These are phyloP conservation scores for Rhynchonycteris naso DNA, from an alignment of 2,797 vertebrate species.

Conservation along the genomic window DNA sequence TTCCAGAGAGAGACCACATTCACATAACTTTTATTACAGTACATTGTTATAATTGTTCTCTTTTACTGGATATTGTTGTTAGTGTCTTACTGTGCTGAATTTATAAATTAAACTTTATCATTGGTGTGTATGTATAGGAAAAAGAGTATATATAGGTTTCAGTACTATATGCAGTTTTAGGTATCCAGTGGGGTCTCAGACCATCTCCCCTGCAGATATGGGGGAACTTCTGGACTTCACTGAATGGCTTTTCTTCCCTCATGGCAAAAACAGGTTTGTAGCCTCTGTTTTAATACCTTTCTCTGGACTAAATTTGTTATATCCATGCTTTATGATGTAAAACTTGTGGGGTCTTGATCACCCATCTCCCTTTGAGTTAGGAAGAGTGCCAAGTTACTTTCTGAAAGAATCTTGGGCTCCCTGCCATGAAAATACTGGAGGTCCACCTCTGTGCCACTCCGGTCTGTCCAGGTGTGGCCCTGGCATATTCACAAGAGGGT, in stretches of 20 bases:
- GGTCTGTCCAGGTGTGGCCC: background rate
- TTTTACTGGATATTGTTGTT: background rate
- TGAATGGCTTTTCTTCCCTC: background rate
- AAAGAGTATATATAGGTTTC: background rate
- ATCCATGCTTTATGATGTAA: background rate
- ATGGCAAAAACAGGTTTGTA: background rate
- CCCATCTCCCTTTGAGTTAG: background rate
- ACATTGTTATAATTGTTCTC: too few species aligned
- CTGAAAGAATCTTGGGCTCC: background rate
- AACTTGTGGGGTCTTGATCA: background rate
- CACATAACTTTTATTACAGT: background rate
- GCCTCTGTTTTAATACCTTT: background rate
- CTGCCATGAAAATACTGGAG: background rate
- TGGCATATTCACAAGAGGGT: background rate
- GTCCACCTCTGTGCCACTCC: background rate
- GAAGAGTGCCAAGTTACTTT: background rate
- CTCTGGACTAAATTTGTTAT: background rate
- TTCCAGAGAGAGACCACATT: background rate
- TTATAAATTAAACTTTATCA: background rate
- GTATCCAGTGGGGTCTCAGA: background rate
- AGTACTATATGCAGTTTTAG: background rate
- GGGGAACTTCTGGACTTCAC: background rate
- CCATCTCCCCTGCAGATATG: background rate
- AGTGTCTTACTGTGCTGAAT: background rate
- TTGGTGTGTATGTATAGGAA: background rate